These are phyloP conservation scores for Ifrita kowaldi DNA, from an alignment of 2,113 vertebrate species.

Conservation along the genomic window DNA sequence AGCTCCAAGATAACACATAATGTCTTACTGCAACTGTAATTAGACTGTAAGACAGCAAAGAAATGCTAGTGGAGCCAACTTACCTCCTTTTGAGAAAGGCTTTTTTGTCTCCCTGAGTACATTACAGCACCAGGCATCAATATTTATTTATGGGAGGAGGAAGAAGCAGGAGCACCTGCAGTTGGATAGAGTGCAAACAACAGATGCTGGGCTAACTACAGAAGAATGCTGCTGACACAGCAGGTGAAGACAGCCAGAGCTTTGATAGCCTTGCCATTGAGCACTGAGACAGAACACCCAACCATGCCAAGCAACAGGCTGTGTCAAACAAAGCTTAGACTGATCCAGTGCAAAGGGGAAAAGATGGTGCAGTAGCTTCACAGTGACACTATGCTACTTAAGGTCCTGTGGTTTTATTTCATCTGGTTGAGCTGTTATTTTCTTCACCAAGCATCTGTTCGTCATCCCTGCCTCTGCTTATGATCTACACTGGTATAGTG, in stretches of 20 bases:
- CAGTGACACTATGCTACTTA: background rate
- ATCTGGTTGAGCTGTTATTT: background rate
- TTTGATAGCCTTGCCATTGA: fast-evolving
- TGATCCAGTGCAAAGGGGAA: background rate
- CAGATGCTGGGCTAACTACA: background rate
- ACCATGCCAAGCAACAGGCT: background rate
- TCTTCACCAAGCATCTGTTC: slow-evolving; percentile 12
- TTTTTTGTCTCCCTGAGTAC: background rate
- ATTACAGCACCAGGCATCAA: background rate
- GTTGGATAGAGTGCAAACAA: background rate
- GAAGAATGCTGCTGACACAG: background rate
- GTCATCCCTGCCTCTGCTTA: slow-evolving; percentile 5
- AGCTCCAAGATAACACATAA: background rate
- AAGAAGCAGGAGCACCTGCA: background rate
- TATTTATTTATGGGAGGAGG: background rate
- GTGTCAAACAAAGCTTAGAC: background rate
- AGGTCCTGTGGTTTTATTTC: background rate
- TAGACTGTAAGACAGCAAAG: background rate
- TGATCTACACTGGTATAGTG: background rate
- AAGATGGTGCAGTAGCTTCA: background rate
- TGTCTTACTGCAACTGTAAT: background rate
- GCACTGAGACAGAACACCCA: background rate
- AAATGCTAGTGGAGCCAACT: background rate
- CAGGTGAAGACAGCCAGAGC: background rate
- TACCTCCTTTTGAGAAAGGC: background rate